Base-by-base conservation (phyloP, 2,113 vertebrate species). In the Dasyornis broadbenti region DNA sequence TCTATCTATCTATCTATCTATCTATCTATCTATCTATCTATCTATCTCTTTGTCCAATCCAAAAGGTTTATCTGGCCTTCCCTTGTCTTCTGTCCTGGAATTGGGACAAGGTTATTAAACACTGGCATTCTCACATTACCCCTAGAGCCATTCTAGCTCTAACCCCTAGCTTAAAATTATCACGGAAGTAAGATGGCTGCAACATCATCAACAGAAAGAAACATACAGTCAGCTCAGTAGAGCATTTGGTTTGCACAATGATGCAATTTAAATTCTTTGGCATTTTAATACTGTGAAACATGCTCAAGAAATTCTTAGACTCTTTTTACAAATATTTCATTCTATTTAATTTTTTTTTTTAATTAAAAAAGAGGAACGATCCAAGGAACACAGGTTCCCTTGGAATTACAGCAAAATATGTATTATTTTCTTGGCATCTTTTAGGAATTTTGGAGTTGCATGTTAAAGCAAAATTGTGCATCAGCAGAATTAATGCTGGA, bases 401-500 rank as follows among this genome's bases (percentile, higher is more conserved):
- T 89, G 54, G 52, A 69, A 64, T 61, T 78, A 68, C 21, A 64
- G 23, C 2, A 54, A 57, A 81, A 75, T 24, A 52, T 8, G 2
- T 37, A 24, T 30, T 87, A 31, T 82, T 86, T 76, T 52, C 8
- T 54, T 64, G 26, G 49, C 15, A 39, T 73, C 3, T 40, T 87
- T 82, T 66, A 80, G 28, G 22, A 82, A 47, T 82, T 59, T 76
- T 77, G 15, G n/a, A 68, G 30, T 88, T 91, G 44, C 47, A 77
- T 26, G 65, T 57, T 94, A 88, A 94, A 86, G 37, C 30, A 73
- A 91, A 92, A 92, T 40, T 86, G 71, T 78, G 47, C 66, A 87
- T 92, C 59, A 49, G 70, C 73, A 90, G 71, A 94, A 94, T 87
- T 85, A 91, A 82, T 22, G 33, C 39, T 84, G n/a, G 47, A 90